Base-by-base conservation (phyloP, 2,888 invertebrate species). In the Aricia artaxerxes region DNA sequence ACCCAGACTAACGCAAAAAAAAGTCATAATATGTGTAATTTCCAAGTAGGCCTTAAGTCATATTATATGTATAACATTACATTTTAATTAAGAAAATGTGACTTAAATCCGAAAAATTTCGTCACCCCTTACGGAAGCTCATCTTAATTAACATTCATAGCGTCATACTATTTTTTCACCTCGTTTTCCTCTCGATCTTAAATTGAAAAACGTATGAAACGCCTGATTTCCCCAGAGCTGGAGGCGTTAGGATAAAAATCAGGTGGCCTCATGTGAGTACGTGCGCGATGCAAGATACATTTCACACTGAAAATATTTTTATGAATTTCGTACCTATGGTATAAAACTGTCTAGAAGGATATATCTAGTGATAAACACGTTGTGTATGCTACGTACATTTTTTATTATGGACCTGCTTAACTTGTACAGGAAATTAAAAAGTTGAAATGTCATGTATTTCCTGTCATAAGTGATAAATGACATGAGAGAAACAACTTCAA, bases 131-230 rank as follows among this genome's bases (percentile, higher is more conserved):
- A 7, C n/a, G 61, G 61, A 61, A 9, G 9, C 31, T 64, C 64
- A 24, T 31, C 9, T 31, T 64, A 64, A 64, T 64, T 64, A 64
- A 64, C 11, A 64, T 64, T 64, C 31, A 69, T 69, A 38, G 13
- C 69, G 16, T 13, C 4, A 13, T 69, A 38, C 69, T 69, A 69
- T 16, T 69, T 69, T 69, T 69, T 35, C 69, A 69, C 16, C 16
- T 38, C 35, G 35, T 69, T 69, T 69, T 5, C 35, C 69, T 38
- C 69, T 35, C 69, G 35, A 38, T 69, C 35, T 69, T 69, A 69
- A 69, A 69, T 69, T 69, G 69, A 69, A 69, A 69, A 69, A 69
- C 69, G 35, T 69, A 69, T 69, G 38, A 38, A 69, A 38, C 35
- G 13, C 13, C 35, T 69, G 69, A 69, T 69, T 69, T 69, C 69